Conservation (phyloP, 53 echinoderm and acorn worm species). For the Echinarachnius parma region DNA sequence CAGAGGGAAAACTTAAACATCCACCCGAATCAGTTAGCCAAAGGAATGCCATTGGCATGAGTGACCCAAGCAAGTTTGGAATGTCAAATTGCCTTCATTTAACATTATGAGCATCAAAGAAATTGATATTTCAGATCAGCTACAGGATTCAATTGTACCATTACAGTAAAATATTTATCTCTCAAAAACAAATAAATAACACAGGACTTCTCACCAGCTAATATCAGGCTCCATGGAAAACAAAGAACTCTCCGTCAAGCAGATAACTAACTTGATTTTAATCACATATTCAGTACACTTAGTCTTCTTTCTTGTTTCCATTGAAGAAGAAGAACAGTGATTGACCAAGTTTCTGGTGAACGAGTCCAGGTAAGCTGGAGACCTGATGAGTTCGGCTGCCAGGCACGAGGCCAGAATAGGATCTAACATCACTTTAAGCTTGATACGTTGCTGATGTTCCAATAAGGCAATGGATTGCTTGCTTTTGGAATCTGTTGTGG, state of each 20-base stretch:
- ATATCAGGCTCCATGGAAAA: conserved; percentile 77
- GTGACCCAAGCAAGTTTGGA: not conserved
- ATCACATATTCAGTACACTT: not conserved
- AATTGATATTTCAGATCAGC: no score
- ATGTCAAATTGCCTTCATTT: not conserved
- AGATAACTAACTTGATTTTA: not conserved
- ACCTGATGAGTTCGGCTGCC: conserved; percentile 48
- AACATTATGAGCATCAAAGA: no score
- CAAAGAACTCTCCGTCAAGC: not conserved
- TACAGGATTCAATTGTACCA: no score
- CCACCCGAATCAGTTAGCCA: no score
- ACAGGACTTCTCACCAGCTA: conserved; percentile 61
- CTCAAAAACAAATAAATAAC: no score
- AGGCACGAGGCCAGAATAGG: conserved; percentile 69
- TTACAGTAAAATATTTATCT: no score
- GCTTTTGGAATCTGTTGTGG: no score
- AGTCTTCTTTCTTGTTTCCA: not conserved
- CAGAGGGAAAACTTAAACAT: no score
- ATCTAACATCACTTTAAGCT: conserved; percentile 37
- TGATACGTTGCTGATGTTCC: no score
- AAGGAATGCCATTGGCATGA: not conserved
- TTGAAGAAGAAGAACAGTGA: not conserved
- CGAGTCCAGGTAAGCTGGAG: conserved; percentile 21
- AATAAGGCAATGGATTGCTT: no score
- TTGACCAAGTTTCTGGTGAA: not conserved